A percentile compares a stretch with the other conserved stretches of the same genome.
These are phyloP conservation scores for Murina feae DNA, from an alignment of 2,113 vertebrate genomes.

Conservation along the genomic window DNA sequence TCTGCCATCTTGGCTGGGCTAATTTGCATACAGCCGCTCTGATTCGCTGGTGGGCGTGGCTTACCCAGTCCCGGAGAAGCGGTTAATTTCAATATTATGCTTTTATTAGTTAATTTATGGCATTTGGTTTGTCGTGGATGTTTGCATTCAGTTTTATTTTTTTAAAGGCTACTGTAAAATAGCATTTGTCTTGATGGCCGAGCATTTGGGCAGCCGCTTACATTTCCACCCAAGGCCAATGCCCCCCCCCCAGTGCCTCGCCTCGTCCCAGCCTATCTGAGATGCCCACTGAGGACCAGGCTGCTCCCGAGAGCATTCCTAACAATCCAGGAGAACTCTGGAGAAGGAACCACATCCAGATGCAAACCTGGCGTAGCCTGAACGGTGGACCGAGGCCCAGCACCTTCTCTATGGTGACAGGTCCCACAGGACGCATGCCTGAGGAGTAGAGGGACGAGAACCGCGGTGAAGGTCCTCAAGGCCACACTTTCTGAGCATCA, in stretches of 20 bases:
- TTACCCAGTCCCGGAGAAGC: too few species aligned
- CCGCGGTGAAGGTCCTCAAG: rapidly evolving
- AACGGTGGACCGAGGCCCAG: rapidly evolving
- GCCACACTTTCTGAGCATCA: too few species aligned
- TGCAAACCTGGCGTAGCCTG: rapidly evolving
- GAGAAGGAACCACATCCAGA: not conserved
- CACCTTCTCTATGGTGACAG: not conserved
- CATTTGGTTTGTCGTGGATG: not conserved
- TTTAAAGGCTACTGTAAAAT: not conserved
- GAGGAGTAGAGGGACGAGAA: not conserved
- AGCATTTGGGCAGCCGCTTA: not conserved
- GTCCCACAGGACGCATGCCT: not conserved
- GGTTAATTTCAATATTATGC: too few species aligned
- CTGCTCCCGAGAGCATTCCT: rapidly evolving
- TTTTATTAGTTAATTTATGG: too few species aligned
- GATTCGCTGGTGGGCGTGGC: too few species aligned
- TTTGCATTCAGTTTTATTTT: not conserved
- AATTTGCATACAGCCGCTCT: too few species aligned
- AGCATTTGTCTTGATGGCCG: not conserved
- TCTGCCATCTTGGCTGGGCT: too few species aligned
- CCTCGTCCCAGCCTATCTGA: not conserved
- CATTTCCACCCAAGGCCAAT: not conserved
- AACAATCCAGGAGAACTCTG: rapidly evolving
- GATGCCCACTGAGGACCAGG: not conserved
- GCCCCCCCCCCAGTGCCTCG: not conserved